Evolutionary conservation across 2,888 invertebrate species (phyloP).

Genomic region (Helobdella robusta): DNA sequence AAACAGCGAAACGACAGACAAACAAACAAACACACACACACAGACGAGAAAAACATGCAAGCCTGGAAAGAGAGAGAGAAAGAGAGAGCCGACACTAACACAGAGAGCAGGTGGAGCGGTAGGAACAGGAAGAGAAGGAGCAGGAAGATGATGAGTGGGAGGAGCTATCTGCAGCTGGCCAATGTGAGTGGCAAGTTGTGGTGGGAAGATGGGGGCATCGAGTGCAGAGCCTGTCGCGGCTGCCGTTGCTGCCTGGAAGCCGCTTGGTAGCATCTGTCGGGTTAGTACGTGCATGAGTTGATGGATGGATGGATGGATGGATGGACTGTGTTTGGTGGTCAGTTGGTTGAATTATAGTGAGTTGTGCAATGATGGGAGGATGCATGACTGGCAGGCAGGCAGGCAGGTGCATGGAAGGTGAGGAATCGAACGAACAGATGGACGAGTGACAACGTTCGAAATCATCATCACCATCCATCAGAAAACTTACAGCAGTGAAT

Average conservation of each 20-base stretch:
- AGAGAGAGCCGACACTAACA: background rate
- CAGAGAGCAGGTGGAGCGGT: background rate
- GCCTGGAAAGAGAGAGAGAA: background rate
- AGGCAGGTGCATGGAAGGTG: background rate
- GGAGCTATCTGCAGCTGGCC: conserved; percentile 19
- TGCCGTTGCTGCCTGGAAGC: background rate
- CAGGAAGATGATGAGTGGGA: background rate
- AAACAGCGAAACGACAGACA: background rate
- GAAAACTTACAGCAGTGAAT: conserved; percentile 15
- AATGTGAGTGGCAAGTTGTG: conserved; percentile 17
- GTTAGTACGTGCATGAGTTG: background rate
- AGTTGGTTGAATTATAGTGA: background rate
- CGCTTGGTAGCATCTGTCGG: conserved; percentile 6
- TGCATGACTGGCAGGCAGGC: background rate
- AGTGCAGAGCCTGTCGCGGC: background rate
- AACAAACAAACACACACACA: background rate
- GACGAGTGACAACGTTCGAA: background rate
- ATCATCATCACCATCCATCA: no score
- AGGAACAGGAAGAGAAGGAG: background rate
- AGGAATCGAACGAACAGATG: no score
- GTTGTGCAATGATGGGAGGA: background rate
- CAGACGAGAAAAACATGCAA: background rate
- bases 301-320: background rate
- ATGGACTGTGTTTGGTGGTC: background rate
- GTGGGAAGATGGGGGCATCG: conserved; percentile 6